Base-by-base conservation (phyloP, 2,113 vertebrate species). In the Tichodroma muraria region DNA sequence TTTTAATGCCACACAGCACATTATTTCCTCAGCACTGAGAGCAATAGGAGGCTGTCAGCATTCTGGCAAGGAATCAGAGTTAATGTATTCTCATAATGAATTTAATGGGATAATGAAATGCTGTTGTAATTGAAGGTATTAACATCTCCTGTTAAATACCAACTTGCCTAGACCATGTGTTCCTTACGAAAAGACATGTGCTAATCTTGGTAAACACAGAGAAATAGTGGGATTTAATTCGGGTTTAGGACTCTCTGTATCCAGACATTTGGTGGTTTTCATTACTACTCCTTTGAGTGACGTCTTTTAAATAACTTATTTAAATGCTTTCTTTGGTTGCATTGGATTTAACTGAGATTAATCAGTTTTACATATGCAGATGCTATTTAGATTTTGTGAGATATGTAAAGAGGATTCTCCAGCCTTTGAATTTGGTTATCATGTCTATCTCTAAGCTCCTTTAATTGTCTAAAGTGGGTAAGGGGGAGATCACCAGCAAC, bases 21-120 rank as follows among this genome's bases (percentile, higher is more conserved):
- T 90, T 64, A 76, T 90, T 89, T 76, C 78, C 49, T 73, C 77
- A 83, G 65, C 70, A 20, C 44, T 30, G 53, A 65, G 77, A 93
- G 85, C 88, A 82, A 72, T 60, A 84, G 78, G 86, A 94, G 79
- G 65, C 69, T 97, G 73, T 84, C 88, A 79, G 40, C 21, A 1
- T 76, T 89, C 93, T 89, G 90, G 79, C 88, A 86, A 80, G 82
- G 76, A 93, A 53, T 73, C 60, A 66, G 72, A 90, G 65, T 87
- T 94, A 93, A 94, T 86, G 31, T 50, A 35, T 57, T 89, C 91
- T 89, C 16, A 0, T 89, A 93, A 96, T 79, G 45, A 92, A 90
- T 90, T 79, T 92, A 94, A 96, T 89, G 57, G 80, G 89, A 86
- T 96, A 95, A 95, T 92, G 93, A 97, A 96, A 96, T 90, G 86